Percentiles rank a stretch among this genome's conserved stretches.
These are phyloP conservation scores for Caenorhabditis imperialis DNA, from an alignment of 2,888 invertebrate genomes.

Conservation along the genomic window DNA sequence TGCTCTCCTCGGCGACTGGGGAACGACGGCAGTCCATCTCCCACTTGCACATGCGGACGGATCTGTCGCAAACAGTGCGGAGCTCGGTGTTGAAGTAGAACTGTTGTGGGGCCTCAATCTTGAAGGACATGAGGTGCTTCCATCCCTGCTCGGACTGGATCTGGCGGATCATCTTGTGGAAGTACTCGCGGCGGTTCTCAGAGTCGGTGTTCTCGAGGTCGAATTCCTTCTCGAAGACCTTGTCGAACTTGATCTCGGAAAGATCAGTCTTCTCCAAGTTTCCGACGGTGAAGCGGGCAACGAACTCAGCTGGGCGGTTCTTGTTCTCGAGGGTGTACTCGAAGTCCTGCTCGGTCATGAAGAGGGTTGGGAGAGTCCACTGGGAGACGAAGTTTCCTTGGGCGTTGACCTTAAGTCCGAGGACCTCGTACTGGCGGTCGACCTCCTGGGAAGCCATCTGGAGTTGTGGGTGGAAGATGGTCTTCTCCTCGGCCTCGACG, in stretches of 20 bases:
- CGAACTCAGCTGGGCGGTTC: constrained; percentile 37
- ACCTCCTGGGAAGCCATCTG: constrained; percentile 45
- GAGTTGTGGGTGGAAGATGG: constrained; percentile 60
- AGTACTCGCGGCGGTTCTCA: constrained; percentile 40
- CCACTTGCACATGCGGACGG: constrained; percentile 44
- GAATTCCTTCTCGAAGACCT: constrained; percentile 49
- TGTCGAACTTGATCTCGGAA: constrained; percentile 52
- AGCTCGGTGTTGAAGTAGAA: constrained; percentile 32
- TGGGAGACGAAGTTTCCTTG: constrained; percentile 56
- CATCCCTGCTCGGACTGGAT: constrained; percentile 35
- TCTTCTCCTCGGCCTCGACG: constrained; percentile 67
- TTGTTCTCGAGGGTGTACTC: constrained; percentile 54
- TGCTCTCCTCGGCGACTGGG: constrained; percentile 45
- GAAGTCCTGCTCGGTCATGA: constrained; percentile 66
- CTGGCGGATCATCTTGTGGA: constrained; percentile 42
- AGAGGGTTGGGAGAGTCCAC: constrained; percentile 47
- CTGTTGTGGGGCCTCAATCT: constrained; percentile 40
- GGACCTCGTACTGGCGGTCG: constrained; percentile 38
- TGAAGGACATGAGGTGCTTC: constrained; percentile 30
- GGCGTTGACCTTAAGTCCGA: constrained; percentile 58
- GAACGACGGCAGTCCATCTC: constrained; percentile 34
- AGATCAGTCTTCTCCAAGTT: constrained; percentile 27
- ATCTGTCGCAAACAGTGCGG: constrained; percentile 36
- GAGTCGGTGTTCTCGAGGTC: constrained; percentile 40
- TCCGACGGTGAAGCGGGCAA: constrained; percentile 25